phyloP scores from a whole-genome alignment of 2,888 invertebrate species.

The Aelia acuminata region DNA sequence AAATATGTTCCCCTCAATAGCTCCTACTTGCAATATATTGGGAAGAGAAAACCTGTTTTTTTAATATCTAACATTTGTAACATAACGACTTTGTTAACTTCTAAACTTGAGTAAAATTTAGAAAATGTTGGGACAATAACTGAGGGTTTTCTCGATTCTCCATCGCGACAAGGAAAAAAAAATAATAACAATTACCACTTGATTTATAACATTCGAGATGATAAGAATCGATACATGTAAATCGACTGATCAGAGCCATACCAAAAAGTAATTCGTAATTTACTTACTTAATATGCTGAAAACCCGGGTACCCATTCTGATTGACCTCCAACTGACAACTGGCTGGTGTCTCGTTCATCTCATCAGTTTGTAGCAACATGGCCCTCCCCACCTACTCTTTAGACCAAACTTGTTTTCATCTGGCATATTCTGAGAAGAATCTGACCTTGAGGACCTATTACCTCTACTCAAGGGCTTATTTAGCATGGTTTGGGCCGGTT shows the following conservation, averaged over 20 bases:
- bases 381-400: background rate
- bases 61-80: too few species aligned
- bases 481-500: background rate
- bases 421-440: slow-evolving; percentile 24
- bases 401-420: slow-evolving; percentile 5
- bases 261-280: background rate
- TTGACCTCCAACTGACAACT: background rate
- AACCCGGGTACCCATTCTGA: background rate
- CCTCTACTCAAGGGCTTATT: background rate
- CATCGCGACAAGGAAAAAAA: too few species aligned
- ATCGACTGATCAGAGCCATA: background rate
- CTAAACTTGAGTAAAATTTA: too few species aligned
- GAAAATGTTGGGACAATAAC: too few species aligned
- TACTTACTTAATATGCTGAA: background rate
- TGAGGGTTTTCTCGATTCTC: too few species aligned
- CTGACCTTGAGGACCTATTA: slow-evolving; percentile 27
- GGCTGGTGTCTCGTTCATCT: background rate
- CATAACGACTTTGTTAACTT: too few species aligned
- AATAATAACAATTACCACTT: too few species aligned
- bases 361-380: background rate
- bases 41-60: too few species aligned
- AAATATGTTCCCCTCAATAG: too few species aligned
- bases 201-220: background rate
- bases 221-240: background rate
- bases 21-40: too few species aligned